phyloP scores from a whole-genome alignment of 2,113 vertebrate species.

The Sapajus apella region DNA sequence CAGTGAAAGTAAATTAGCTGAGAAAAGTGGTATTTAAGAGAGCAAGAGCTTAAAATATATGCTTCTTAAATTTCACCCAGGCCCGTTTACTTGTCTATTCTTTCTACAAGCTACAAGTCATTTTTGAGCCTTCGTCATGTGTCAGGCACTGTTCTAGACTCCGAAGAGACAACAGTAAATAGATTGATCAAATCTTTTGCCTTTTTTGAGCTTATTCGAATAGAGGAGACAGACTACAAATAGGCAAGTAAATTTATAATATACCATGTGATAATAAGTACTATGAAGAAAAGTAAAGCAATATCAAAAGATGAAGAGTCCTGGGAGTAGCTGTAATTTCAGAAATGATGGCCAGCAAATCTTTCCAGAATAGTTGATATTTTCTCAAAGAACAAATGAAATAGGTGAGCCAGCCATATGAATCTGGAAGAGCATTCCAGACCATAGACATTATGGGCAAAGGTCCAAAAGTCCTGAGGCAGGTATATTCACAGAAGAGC shows the following conservation, averaged over 20 bases:
- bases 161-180: not conserved
- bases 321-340: not conserved
- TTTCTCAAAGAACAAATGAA: conserved; percentile 18
- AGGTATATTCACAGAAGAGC: not conserved
- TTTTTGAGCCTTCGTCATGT: not conserved
- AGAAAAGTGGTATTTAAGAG: conserved; percentile 5
- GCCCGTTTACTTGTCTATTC: not conserved
- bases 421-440: not conserved
- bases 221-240: not conserved
- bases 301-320: not conserved
- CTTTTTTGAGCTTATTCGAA: conserved; percentile 3
- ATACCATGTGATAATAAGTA: not conserved
- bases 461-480: not conserved
- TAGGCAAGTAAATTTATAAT: not conserved
- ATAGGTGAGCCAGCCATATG: not conserved
- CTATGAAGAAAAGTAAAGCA: conserved; percentile 1
- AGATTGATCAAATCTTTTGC: not conserved
- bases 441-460: not conserved
- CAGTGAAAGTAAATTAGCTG: not conserved
- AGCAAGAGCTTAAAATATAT: not conserved
- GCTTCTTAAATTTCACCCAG: not conserved
- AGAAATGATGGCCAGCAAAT: not conserved
- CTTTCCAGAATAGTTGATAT: not conserved
- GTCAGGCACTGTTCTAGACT: not conserved
- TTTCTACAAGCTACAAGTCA: not conserved